Conservation (phyloP, 1,140 invertebrate genomes). For the Drosophila littoralis region DNA sequence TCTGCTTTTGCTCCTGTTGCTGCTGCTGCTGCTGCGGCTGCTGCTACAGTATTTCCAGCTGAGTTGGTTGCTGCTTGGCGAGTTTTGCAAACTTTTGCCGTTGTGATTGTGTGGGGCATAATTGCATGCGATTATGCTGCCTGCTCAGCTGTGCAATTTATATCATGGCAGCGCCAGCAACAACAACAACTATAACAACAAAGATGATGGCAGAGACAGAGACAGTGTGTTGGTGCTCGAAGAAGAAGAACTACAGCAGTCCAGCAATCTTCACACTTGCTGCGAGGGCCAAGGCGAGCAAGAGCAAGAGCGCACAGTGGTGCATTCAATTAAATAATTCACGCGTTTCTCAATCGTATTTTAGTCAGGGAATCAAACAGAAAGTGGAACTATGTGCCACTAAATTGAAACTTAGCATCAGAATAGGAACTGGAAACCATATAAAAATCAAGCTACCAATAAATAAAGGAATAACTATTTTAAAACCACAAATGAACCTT, state of each 20-base stretch:
- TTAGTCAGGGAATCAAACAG: too few species aligned
- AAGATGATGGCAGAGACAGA: constrained; percentile 14
- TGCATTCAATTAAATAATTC: neutral
- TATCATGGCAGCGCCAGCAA: constrained; percentile 42
- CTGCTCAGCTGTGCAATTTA: constrained; percentile 79
- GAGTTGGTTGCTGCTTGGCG: constrained; percentile 69
- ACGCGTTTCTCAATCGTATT: too few species aligned
- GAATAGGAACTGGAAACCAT: too few species aligned
- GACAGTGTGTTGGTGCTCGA: constrained; percentile 6
- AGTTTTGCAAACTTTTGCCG: constrained; percentile 67
- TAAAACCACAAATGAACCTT: too few species aligned
- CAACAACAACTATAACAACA: constrained; percentile 17
- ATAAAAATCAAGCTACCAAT: too few species aligned
- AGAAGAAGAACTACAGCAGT: constrained; percentile 26
- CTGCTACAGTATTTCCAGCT: constrained; percentile 47
- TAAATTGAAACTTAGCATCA: too few species aligned
- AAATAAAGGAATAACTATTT: too few species aligned
- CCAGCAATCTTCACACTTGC: constrained; percentile 67
- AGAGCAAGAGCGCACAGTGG: constrained; percentile 31
- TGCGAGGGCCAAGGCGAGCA: constrained; percentile 7
- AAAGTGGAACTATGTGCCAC: too few species aligned
- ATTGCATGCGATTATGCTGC: constrained; percentile 84
- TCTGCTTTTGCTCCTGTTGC: constrained; percentile 5
- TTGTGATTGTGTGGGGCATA: constrained; percentile 79
- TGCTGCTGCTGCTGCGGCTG: constrained; percentile 12